Evolutionary conservation across 2,888 invertebrate genomes (phyloP), one percentile per base, ranked within the genome.

Genomic region (Xylota segnis): DNA sequence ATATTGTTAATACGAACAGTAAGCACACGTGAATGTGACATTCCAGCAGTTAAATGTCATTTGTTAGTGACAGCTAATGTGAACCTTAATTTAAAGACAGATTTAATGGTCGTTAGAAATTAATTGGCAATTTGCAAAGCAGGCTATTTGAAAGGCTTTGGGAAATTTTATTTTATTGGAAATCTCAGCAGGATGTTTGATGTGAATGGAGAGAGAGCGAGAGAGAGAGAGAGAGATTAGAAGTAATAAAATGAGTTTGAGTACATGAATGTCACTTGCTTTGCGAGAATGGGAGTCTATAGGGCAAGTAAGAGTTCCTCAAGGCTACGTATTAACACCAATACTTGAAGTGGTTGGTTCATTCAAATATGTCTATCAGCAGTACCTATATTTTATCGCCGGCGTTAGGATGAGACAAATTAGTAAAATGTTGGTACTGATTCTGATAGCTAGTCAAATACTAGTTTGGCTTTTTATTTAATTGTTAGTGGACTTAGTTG

Each of bases 21-120:
- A 52, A 43, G 59, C 40, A n/a, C 40, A 27, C 9, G 14, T 52
- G 37, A 66, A 52, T 37, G 52, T 5, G 32, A 65, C 45, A 34
- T 29, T 45, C 45, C 16, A 45, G 63, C 50, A 23, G 23, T 50
- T 50, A 50, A 45, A 47, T 50, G 65, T 2, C 18, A 34, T 65
- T 50, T 50, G 18, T 34, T 34, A 37, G 37, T 52, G 37, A 12
- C 4, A 27, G 34, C 23, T 23, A 37, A 34, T 52, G 50, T n/a
- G 18, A 37, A 66, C 18, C 23, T 27, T 23, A 37, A 23, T 34
- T 52, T 18, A 37, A 34, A 52, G 14, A n/a, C 12, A 18, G 16
- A 14, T 27, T 61, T 5, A 12, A 29, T 29, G 29, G 4, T 6
- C 43, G 32, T 9, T 29, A 10, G 54, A 32, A 23, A 23, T 50